Percentiles rank a stretch among this genome's conserved stretches.
Evolutionary conservation across 2,797 vertebrate species (phyloP).

Genomic region (Pseudochromis fuscus): DNA sequence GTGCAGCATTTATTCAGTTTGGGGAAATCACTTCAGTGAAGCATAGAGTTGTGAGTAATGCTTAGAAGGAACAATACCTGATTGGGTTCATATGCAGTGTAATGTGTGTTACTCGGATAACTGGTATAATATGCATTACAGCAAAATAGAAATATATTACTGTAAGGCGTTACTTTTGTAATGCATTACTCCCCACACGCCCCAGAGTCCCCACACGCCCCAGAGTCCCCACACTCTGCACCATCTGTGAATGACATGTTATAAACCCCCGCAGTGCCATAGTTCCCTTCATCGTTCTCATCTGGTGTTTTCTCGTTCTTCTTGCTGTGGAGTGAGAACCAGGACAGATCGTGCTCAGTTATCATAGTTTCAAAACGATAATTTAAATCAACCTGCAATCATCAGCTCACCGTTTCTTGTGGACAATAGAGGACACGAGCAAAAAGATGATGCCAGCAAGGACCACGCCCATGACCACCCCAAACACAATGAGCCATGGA

Average conservation of each 20-base stretch:
- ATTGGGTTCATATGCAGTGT: too few species aligned
- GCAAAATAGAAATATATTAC: too few species aligned
- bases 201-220: too few species aligned
- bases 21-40: too few species aligned
- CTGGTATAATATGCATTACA: too few species aligned
- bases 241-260: constrained; percentile 75
- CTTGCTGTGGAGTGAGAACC: constrained; percentile 47
- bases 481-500: constrained; percentile 92
- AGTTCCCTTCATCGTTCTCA: constrained; percentile 40
- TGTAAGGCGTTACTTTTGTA: too few species aligned
- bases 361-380: background rate
- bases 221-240: too few species aligned
- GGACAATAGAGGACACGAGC: constrained; percentile 57
- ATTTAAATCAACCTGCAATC: background rate
- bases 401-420: constrained; percentile 69
- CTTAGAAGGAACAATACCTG: too few species aligned
- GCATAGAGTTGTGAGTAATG: too few species aligned
- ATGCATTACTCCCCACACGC: too few species aligned
- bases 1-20: too few species aligned
- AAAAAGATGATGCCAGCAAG: constrained; percentile 68
- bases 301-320: constrained; percentile 32
- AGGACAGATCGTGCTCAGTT: background rate
- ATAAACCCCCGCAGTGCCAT: constrained; percentile 35
- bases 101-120: too few species aligned
- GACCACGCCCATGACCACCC: constrained; percentile 84